Evolutionary conservation across 2,888 invertebrate species (phyloP).

Genomic region (Chorisops tibialis): DNA sequence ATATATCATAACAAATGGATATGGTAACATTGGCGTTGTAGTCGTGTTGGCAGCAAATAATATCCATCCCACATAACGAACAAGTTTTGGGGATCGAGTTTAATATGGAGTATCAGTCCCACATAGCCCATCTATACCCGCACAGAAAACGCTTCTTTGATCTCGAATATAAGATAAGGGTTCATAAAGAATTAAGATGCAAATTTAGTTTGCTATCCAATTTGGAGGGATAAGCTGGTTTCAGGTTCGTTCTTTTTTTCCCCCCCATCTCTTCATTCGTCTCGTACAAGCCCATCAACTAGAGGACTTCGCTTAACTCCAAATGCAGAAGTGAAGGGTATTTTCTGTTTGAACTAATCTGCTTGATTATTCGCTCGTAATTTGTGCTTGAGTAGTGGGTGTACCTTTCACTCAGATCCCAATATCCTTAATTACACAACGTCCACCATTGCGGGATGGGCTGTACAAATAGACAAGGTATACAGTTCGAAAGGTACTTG

Average conservation of each 20-base stretch:
- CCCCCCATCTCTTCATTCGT: background rate
- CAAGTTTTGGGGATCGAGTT: background rate
- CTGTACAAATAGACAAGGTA: constrained; percentile 27
- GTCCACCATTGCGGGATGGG: constrained; percentile 24
- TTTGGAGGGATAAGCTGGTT: constrained; percentile 33
- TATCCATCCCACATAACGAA: background rate
- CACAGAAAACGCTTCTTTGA: constrained; percentile 32
- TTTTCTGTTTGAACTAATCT: constrained; percentile 32
- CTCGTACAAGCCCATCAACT: background rate
- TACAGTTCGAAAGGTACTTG: background rate
- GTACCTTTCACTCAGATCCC: constrained; percentile 24
- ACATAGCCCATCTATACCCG: constrained; percentile 26
- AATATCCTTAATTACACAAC: constrained; percentile 34
- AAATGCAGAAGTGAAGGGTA: constrained; percentile 13
- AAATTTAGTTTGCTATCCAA: constrained; percentile 35
- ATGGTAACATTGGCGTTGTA: background rate
- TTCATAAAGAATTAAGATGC: constrained; percentile 34
- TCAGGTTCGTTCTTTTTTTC: constrained; percentile 24
- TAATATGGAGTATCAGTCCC: constrained; percentile 21
- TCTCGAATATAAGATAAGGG: constrained; percentile 32
- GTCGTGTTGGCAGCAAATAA: background rate
- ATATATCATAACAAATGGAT: constrained; percentile 30
- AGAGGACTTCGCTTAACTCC: background rate
- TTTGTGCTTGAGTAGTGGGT: constrained; percentile 31
- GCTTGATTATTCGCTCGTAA: constrained; percentile 34